phyloP scores from a whole-genome alignment of 2,797 vertebrate genomes.

The Chelonia mydas region DNA sequence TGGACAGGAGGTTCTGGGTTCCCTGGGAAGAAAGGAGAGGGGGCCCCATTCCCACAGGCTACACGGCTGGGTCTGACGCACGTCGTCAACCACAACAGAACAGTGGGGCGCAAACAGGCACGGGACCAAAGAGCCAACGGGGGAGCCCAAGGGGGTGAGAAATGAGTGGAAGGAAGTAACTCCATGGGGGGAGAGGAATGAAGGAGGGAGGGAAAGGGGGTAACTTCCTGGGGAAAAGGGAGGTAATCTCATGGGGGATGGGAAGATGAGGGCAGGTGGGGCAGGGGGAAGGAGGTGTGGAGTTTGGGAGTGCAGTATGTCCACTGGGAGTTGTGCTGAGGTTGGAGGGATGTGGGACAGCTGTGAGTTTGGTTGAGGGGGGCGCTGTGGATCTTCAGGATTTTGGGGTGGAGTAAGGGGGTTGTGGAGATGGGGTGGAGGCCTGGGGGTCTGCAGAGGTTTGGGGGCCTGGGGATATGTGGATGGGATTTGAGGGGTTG shows the following conservation, averaged over 20 bases:
- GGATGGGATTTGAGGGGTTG: background rate
- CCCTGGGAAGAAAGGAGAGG: background rate
- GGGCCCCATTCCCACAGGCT: background rate
- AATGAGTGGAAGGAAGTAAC: background rate
- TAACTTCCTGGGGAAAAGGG: background rate
- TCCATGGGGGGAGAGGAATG: background rate
- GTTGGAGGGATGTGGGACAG: background rate
- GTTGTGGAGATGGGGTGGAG: background rate
- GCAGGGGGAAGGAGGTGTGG: background rate
- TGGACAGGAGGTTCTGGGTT: background rate
- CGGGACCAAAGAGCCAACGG: constrained; percentile 68
- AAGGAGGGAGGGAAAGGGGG: background rate
- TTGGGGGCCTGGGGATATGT: background rate
- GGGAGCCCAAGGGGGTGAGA: background rate
- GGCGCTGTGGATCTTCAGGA: background rate
- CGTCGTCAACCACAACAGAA: constrained; percentile 96
- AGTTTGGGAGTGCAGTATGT: background rate
- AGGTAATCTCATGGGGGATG: background rate
- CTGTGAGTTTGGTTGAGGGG: too few species aligned
- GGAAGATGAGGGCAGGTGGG: background rate
- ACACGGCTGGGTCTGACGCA: constrained; percentile 88
- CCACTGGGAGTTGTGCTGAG: too few species aligned
- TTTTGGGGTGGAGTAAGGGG: background rate
- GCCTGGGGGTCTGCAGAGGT: background rate
- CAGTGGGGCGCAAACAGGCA: constrained; percentile 91